Conservation (phyloP, 2,113 vertebrate species). For the Heterotilapia buettikoferi region DNA sequence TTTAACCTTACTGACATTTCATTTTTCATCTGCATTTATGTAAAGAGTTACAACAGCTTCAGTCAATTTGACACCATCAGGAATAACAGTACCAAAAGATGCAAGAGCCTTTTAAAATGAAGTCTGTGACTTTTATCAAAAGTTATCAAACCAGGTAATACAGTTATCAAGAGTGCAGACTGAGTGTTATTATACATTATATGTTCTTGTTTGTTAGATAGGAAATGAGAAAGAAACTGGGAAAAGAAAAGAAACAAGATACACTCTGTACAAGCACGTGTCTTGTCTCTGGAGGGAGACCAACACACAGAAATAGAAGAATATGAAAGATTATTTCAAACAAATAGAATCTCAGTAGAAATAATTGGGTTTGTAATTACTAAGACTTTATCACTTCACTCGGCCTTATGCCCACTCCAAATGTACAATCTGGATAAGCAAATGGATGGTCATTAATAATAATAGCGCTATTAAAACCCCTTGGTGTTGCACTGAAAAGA, state of each 20-base stretch:
- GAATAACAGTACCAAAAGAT: not conserved
- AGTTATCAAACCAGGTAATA: not conserved
- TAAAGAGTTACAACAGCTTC: not conserved
- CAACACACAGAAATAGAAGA: constrained; percentile 12
- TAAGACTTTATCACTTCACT: constrained; percentile 73
- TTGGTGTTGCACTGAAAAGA: constrained; percentile 73
- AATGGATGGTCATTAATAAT: constrained; percentile 83
- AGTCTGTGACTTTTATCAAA: not conserved
- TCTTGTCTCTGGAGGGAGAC: not conserved
- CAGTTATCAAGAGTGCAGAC: not conserved
- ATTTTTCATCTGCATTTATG: not conserved
- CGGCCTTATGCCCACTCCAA: constrained; percentile 60
- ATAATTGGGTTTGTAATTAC: constrained; percentile 85
- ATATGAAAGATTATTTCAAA: constrained; percentile 49
- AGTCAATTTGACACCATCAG: constrained; percentile 16
- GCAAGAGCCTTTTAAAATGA: not conserved
- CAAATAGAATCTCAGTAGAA: constrained; percentile 76
- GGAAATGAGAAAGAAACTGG: not conserved
- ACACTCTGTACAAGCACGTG: not conserved
- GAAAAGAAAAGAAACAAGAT: not conserved
- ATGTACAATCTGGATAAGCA: constrained; percentile 72
- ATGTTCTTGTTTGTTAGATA: not conserved
- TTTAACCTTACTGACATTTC: not conserved
- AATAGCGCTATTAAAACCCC: constrained; percentile 84
- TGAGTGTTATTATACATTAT: constrained; percentile 2